Evolutionary conservation across 2,797 vertebrate species (phyloP).

Genomic region (Myripristis murdjan): DNA sequence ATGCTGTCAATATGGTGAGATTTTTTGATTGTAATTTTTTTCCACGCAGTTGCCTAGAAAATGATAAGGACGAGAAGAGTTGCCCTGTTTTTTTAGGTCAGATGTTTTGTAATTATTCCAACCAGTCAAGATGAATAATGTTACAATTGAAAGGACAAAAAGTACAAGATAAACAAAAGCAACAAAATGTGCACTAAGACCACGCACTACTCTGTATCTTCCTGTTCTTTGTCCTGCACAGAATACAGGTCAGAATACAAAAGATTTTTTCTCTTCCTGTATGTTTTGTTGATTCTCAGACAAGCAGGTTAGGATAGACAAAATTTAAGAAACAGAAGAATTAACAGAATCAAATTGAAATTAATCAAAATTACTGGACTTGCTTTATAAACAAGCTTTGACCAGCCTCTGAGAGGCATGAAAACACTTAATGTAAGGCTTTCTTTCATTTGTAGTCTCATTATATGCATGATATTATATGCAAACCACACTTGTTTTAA

Average conservation of each 20-base stretch:
- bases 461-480: not conserved
- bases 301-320: constrained; percentile 38
- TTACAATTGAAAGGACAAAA: not conserved
- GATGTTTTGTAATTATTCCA: not conserved
- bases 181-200: not conserved
- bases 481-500: not conserved
- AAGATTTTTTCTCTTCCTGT: not conserved
- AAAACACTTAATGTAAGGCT: not conserved
- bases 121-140: not conserved
- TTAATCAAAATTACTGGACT: not conserved
- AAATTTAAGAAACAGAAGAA: constrained; percentile 12
- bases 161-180: constrained; percentile 2
- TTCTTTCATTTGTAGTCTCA: not conserved
- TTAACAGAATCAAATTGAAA: constrained; percentile 3
- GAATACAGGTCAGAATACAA: not conserved
- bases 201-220: not conserved
- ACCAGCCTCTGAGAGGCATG: constrained; percentile 1
- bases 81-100: constrained; percentile 5
- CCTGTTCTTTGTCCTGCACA: not conserved
- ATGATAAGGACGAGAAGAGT: constrained; percentile 14
- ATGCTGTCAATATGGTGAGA: constrained; percentile 97
- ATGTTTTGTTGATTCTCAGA: constrained; percentile 7
- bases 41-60: not conserved
- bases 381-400: not conserved
- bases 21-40: not conserved